Evolutionary conservation across 1,140 invertebrate genomes (phyloP), one percentile per base, ranked within the genome.

Genomic region (Nasonia longicornis): DNA sequence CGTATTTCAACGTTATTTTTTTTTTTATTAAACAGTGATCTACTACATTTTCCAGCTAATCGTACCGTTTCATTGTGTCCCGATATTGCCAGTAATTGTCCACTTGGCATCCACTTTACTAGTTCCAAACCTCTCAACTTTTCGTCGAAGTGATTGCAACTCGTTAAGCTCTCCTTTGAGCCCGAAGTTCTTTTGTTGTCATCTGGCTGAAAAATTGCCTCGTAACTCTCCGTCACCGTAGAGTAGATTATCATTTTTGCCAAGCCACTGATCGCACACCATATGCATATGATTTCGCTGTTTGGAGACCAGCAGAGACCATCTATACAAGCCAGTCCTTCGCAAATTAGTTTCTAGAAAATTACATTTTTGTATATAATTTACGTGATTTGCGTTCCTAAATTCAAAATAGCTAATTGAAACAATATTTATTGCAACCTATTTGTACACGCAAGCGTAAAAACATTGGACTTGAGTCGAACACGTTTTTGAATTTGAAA

Each of bases 321-420:
- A 79, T 90, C 87, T 29, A 91, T 89, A 42, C 83, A 84, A 31
- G 70, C 83, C 72, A 91, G 85, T 80, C 85, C 86, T 42, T 89
- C 87, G 12, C 89, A 90, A 58, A 91, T 85, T n/a, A 91, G 82
- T 88, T 89, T 91, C 90, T 90, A 81, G 48, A 88, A 88, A 70
- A 71, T 71, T n/a, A 11, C 22, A 4, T n/a, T 6, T 67, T 71
- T 64, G 2, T 7, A n/a, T 58, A 20, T 58, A 20, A 58, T 58
- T 58, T 52, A 20, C 16, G 11, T 4, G 4, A 35, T 52, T 52
- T 52, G 3, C 16, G 2, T 52, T 8, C 8, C 1, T 8, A 2
- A 4, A 10, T 42, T 42, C 0, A 11, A 35, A 35, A 35, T 6
- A 35, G 4, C 31, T 6, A 35, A 35, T 35, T 35, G 38, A 42